Conservation (phyloP, 2,113 vertebrate species). For the Morone chrysops region DNA sequence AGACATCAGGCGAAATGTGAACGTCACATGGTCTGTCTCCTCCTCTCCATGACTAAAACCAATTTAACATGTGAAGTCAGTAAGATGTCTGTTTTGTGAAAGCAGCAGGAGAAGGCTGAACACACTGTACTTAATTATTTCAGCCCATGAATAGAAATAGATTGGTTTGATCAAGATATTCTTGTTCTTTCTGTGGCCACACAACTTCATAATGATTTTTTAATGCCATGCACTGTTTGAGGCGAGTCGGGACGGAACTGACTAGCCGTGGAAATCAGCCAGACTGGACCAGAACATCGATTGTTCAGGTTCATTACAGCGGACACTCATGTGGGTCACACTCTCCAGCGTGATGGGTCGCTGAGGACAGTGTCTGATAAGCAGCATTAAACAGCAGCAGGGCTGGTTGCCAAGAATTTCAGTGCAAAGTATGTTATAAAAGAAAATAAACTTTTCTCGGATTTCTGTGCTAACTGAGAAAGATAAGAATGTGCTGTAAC, state of each 20-base stretch:
- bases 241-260: neutral
- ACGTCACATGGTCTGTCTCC: neutral
- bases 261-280: conserved; percentile 39
- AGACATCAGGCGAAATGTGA: neutral
- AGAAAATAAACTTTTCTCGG: neutral
- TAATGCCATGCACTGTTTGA: neutral
- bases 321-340: conserved; percentile 41
- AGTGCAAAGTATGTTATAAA: neutral
- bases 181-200: neutral
- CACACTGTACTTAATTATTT: neutral
- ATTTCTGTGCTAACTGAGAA: neutral
- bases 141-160: neutral
- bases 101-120: neutral
- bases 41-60: conserved; percentile 6
- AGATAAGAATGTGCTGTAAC: neutral
- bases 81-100: neutral
- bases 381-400: neutral
- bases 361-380: neutral
- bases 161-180: neutral
- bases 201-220: neutral
- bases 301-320: conserved; percentile 35
- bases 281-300: conserved; percentile 56
- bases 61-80: neutral
- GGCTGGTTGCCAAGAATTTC: neutral
- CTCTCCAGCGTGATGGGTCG: conserved; percentile 28